Base-by-base conservation (phyloP, 2,797 vertebrate species). In the Morelia viridis region DNA sequence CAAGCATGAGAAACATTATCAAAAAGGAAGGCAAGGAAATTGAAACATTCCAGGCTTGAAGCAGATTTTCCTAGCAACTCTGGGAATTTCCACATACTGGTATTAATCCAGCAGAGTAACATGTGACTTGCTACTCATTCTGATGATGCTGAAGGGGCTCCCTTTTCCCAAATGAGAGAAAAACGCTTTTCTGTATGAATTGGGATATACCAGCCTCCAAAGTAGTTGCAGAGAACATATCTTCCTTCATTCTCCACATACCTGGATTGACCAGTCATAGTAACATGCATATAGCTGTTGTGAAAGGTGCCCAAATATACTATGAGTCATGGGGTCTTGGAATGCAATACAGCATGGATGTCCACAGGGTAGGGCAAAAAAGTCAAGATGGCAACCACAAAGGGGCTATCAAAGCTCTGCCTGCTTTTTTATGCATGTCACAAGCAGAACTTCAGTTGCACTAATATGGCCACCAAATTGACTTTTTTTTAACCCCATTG, bases 1-100 rank as follows among this genome's bases (percentile, higher is more conserved):
- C 88, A 97, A 95, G 5, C 11, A 92, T 84, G 19, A 94, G 94
- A 6, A 62, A 88, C 90, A 89, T 35, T 35, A 46, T 85, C 28
- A 97, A 88, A 31, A 90, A 92, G 17, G 58, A 50, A 3, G n/a
- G 53, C 1, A 56, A 28, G 31, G 76, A 65, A 85, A 17, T 13
- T 50, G 35, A 90, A 68, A 76, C 80, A 92, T 93, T n/a, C 31
- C 50, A 93, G 89, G 65, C 3, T 60, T 92, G 89, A 50, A 85
- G 28, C 26, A 50, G 0, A 92, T 94, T 80, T 80, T 80, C 22
- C 41, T 80, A 46, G 19, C 22, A 80, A 80, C 24, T 80, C 46
- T 46, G 41, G 41, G 76, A 80, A 46, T 24, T 80, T 24, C 41
- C 41, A 24, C 50, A 53, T 53, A 53, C 50, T 53, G 50, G 50